These are phyloP conservation scores for Muschampia plurimacula DNA, from an alignment of 2,888 invertebrate genomes.

Conservation along the genomic window DNA sequence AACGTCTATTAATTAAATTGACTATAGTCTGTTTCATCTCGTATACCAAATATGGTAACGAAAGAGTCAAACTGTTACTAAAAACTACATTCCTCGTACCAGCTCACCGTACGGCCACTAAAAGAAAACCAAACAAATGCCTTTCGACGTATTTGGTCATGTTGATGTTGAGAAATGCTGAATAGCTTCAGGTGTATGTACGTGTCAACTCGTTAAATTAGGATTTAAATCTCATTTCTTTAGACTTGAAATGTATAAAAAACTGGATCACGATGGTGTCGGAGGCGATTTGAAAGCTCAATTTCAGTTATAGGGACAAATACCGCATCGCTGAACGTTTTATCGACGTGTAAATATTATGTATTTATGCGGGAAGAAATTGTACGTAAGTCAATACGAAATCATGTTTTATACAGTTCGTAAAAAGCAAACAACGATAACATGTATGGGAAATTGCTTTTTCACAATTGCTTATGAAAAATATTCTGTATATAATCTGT, in stretches of 20 bases:
- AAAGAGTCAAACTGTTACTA: slow-evolving; percentile 61
- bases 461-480: background rate
- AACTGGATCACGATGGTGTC: slow-evolving; percentile 55
- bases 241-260: slow-evolving; percentile 49
- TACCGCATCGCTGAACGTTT: slow-evolving; percentile 33
- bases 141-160: slow-evolving; percentile 57
- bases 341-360: slow-evolving; percentile 16
- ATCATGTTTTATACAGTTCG: slow-evolving; percentile 23
- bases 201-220: slow-evolving; percentile 65
- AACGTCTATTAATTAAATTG: slow-evolving; percentile 72
- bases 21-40: slow-evolving; percentile 62
- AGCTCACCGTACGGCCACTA: slow-evolving; percentile 60
- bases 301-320: slow-evolving; percentile 51
- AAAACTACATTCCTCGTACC: slow-evolving; percentile 68
- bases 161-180: slow-evolving; percentile 63
- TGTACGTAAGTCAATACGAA: slow-evolving; percentile 23
- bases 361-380: slow-evolving; percentile 24
- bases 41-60: slow-evolving; percentile 64
- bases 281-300: slow-evolving; percentile 46
- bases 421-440: slow-evolving; percentile 20
- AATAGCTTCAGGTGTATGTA: slow-evolving; percentile 58
- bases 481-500: slow-evolving; percentile 49
- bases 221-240: slow-evolving; percentile 59
- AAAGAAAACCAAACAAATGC: slow-evolving; percentile 63
- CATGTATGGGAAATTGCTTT: slow-evolving; percentile 13